phyloP scores from a whole-genome alignment of 2,888 invertebrate genomes.

The Andrena minutula region DNA sequence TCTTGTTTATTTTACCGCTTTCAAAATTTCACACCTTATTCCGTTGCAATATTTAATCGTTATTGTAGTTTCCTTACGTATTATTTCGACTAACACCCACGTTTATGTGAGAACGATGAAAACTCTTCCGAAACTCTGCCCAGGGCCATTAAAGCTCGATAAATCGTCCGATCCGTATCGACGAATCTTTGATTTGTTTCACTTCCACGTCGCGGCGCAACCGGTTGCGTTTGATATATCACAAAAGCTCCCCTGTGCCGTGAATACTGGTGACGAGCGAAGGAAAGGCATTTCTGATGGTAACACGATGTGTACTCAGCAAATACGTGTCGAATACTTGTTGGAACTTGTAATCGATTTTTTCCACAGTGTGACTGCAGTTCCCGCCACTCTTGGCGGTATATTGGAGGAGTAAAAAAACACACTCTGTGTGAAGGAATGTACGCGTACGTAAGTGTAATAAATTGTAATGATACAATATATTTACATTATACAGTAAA shows the following conservation, averaged over 20 bases:
- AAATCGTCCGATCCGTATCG: conserved; percentile 29
- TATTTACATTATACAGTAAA: no score
- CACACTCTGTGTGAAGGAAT: no score
- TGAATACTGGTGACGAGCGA: not conserved
- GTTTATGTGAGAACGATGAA: conserved; percentile 17
- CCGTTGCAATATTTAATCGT: conserved; percentile 4
- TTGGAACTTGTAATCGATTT: not conserved
- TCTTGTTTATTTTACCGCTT: not conserved
- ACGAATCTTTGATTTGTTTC: conserved; percentile 43
- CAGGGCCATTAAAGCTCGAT: conserved; percentile 38
- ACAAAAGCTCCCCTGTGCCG: not conserved
- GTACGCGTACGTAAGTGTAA: no score
- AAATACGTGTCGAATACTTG: not conserved
- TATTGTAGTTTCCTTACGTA: conserved; percentile 1
- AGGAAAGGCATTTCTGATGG: conserved; percentile 5
- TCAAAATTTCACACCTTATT: conserved; percentile 8
- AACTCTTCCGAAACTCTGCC: not conserved
- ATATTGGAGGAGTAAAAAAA: no score
- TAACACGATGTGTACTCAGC: not conserved
- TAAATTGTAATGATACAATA: no score
- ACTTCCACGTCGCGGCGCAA: conserved; percentile 1
- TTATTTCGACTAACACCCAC: not conserved
- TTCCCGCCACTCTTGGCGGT: not conserved
- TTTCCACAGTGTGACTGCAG: not conserved
- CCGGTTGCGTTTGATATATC: conserved; percentile 37